Percentiles rank a stretch among this genome's conserved stretches.
Conservation (phyloP, 37 sponge, comb jelly and placozoan species). For the Beroe ovata region DNA sequence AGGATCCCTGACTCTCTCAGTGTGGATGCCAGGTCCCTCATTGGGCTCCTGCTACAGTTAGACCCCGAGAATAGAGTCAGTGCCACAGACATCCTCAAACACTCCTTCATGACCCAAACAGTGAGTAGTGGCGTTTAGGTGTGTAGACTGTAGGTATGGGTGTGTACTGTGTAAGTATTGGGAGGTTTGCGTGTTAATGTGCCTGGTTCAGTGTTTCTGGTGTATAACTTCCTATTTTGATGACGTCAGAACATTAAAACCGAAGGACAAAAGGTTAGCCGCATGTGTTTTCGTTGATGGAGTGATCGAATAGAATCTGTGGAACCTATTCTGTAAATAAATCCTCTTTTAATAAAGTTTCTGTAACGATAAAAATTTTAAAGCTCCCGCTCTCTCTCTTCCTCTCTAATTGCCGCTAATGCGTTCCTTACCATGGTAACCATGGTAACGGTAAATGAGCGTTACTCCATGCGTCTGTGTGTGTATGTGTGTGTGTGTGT, state of each 20-base stretch:
- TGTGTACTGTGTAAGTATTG: too few relatives aligned
- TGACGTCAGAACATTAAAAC: too few relatives aligned
- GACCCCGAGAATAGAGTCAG: conserved; percentile 50
- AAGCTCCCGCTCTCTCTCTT: conserved; percentile 23
- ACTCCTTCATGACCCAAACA: conserved; percentile 62
- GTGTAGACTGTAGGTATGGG: too few relatives aligned
- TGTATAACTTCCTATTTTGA: too few relatives aligned
- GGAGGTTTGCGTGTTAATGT: too few relatives aligned
- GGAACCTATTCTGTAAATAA: too few relatives aligned
- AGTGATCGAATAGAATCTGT: too few relatives aligned
- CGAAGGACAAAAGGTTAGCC: too few relatives aligned
- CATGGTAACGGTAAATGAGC: conserved; percentile 13
- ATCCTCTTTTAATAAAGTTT: too few relatives aligned
- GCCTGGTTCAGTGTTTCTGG: too few relatives aligned
- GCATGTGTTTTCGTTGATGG: too few relatives aligned
- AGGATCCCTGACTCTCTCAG: conserved; percentile 5
- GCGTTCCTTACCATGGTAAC: background rate
- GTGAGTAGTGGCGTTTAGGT: background rate
- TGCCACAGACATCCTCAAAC: conserved; percentile 41
- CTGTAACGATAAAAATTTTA: too few relatives aligned
- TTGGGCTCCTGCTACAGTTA: conserved; percentile 36
- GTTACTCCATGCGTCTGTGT: background rate
- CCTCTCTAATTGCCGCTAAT: conserved; percentile 4
- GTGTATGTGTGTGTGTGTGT: background rate
- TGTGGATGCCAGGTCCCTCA: conserved; percentile 63